phyloP scores from a whole-genome alignment of 2,797 vertebrate species.

The Paramormyrops hopkinsi region DNA sequence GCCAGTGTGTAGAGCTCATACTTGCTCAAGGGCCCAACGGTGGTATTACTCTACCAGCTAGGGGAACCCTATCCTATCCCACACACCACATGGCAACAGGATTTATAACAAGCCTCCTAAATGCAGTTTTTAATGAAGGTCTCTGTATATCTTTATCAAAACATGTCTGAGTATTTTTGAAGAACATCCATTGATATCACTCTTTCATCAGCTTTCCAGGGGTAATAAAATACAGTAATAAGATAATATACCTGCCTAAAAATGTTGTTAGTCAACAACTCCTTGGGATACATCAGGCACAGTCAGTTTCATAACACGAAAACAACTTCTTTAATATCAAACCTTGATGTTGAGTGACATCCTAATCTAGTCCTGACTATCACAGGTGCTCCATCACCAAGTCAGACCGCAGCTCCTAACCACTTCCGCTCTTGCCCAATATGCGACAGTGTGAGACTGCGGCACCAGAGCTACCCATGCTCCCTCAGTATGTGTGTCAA shows the following conservation, averaged over 20 bases:
- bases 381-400: slow-evolving; percentile 53
- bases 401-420: slow-evolving; percentile 56
- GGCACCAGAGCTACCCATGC: slow-evolving; percentile 14
- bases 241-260: background rate
- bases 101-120: background rate
- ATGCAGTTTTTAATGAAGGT: background rate
- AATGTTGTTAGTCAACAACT: background rate
- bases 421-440: slow-evolving; percentile 51
- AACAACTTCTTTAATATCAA: slow-evolving; percentile 35
- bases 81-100: background rate
- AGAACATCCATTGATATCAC: background rate
- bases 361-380: slow-evolving; percentile 40
- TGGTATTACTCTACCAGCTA: background rate
- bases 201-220: background rate
- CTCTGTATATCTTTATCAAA: background rate
- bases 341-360: slow-evolving; percentile 30
- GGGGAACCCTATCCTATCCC: background rate
- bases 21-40: background rate
- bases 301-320: background rate
- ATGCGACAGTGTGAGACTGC: slow-evolving; percentile 11
- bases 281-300: background rate
- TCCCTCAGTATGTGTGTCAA: background rate
- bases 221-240: background rate
- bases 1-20: background rate
- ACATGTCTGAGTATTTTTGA: background rate